Evolutionary conservation across 2,888 invertebrate species (phyloP).

Genomic region (Chloroclysta siterata): DNA sequence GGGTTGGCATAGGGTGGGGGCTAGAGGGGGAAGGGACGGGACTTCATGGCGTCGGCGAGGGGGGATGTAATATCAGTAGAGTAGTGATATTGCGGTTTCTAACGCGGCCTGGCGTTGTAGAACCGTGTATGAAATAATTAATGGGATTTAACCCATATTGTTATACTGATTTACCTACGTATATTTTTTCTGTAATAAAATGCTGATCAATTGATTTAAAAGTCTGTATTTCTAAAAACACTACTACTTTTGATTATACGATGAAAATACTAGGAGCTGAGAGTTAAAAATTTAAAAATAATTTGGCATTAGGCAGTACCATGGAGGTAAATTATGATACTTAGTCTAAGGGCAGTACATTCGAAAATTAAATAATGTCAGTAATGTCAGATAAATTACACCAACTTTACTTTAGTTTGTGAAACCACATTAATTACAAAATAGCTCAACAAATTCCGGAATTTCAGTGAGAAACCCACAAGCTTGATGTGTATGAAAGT

Average conservation of each 20-base stretch:
- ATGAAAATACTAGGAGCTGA: too few relatives aligned
- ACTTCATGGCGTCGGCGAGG: slow-evolving; percentile 72
- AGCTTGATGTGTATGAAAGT: slow-evolving; percentile 3
- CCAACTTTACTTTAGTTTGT: not conserved
- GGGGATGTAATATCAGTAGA: slow-evolving; percentile 79
- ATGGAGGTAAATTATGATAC: too few relatives aligned
- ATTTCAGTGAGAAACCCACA: slow-evolving; percentile 3
- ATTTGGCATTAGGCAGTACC: not conserved
- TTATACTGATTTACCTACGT: too few relatives aligned
- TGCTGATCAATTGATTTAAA: too few relatives aligned
- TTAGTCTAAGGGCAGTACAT: too few relatives aligned
- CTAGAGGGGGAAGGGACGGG: slow-evolving; percentile 56
- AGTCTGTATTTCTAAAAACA: too few relatives aligned
- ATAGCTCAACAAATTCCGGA: not conserved
- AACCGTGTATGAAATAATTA: slow-evolving; percentile 55
- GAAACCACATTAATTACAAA: not conserved
- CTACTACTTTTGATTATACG: too few relatives aligned
- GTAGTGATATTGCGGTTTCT: slow-evolving; percentile 80
- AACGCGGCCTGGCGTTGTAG: slow-evolving; percentile 64
- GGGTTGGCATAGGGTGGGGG: slow-evolving; percentile 55
- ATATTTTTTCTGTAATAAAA: too few relatives aligned
- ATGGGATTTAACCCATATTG: slow-evolving; percentile 16
- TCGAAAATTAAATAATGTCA: not conserved
- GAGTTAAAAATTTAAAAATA: not conserved
- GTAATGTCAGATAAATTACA: not conserved